These are phyloP conservation scores for Holcopasites calliopsidis DNA, from an alignment of 1,140 invertebrate species.

Conservation along the genomic window DNA sequence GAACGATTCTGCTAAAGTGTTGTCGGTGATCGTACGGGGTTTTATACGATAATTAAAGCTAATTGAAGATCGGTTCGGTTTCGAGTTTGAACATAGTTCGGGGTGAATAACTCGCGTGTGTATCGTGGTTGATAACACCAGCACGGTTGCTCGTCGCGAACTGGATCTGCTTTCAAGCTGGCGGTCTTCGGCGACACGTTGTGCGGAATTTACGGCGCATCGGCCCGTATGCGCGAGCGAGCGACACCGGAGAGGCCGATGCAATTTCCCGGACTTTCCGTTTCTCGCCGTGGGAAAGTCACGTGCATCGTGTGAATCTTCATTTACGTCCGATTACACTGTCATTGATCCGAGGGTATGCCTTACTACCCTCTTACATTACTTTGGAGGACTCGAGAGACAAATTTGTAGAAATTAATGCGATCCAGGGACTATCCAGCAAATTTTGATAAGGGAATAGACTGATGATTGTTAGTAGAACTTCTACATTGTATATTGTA, in stretches of 20 bases:
- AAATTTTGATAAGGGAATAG: too few relatives aligned
- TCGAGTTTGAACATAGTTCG: neutral
- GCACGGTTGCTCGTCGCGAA: conserved; percentile 54
- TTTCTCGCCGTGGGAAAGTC: neutral
- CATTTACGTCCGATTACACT: neutral
- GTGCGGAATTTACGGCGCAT: conserved; percentile 56
- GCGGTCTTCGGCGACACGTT: conserved; percentile 43
- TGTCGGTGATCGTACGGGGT: too few relatives aligned
- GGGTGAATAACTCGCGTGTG: neutral
- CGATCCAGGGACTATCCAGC: too few relatives aligned
- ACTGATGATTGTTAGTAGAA: too few relatives aligned
- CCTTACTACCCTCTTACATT: too few relatives aligned
- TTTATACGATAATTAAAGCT: too few relatives aligned
- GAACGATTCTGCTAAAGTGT: too few relatives aligned
- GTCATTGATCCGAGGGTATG: neutral
- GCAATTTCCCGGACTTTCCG: conserved; percentile 22
- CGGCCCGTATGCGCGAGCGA: conserved; percentile 39
- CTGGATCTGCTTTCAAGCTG: conserved; percentile 53
- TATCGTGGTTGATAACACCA: conserved; percentile 5
- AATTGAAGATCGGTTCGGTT: neutral
- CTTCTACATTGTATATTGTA: too few relatives aligned
- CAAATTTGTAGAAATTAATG: too few relatives aligned
- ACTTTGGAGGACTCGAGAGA: too few relatives aligned
- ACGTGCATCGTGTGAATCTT: conserved; percentile 9
- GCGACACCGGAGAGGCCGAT: neutral